phyloP scores from a whole-genome alignment of 2,888 invertebrate genomes.

The Erebia aethiops region DNA sequence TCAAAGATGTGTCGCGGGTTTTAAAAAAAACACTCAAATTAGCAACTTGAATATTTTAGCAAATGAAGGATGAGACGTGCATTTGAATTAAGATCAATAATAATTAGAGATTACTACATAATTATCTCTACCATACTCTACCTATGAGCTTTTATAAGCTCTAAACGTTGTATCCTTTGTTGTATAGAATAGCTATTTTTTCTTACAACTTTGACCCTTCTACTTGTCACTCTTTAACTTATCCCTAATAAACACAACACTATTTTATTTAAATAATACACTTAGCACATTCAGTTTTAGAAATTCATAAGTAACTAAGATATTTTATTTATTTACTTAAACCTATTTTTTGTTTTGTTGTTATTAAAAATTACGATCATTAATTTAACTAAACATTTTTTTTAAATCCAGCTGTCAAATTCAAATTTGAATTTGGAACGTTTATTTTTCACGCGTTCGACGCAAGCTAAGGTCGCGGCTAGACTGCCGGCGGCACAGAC shows the following conservation, averaged over 20 bases:
- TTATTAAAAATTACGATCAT: not conserved
- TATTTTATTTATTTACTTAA: not conserved
- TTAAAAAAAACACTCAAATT: no score
- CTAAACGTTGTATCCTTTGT: not conserved
- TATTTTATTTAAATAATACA: not conserved
- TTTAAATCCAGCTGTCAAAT: constrained; percentile 25
- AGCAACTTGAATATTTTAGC: no score
- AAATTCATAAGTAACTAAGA: not conserved
- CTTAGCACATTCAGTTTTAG: not conserved
- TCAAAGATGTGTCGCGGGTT: no score
- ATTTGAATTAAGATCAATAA: not conserved
- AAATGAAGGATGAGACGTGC: no score
- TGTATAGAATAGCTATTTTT: not conserved
- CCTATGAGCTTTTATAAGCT: not conserved
- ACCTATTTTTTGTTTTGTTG: not conserved
- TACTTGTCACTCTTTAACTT: not conserved
- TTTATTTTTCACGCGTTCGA: constrained; percentile 54
- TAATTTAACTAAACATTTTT: constrained; percentile 4
- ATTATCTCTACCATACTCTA: not conserved
- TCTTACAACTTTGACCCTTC: constrained; percentile 7
- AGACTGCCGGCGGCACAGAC: constrained; percentile 53
- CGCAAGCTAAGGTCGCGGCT: constrained; percentile 54
- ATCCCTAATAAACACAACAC: constrained; percentile 8
- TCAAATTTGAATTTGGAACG: constrained; percentile 16
- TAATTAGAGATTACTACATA: not conserved